phyloP scores from a whole-genome alignment of 2,113 vertebrate genomes.

The Rhinichthys klamathensis region DNA sequence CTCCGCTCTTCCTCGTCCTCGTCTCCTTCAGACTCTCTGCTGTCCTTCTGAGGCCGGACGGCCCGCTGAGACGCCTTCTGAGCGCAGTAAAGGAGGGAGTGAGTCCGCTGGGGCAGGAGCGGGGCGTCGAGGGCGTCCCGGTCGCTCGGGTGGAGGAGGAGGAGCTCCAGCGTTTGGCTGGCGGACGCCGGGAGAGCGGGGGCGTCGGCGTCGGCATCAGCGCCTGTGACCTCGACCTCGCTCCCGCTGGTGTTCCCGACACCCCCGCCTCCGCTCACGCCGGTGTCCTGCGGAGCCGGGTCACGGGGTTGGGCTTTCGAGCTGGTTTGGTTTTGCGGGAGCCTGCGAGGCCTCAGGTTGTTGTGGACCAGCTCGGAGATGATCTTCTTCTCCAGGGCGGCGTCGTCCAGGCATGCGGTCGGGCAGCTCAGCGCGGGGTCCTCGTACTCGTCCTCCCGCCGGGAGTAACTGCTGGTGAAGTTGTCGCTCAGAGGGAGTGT shows the following conservation, averaged over 20 bases:
- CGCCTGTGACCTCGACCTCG: conserved; percentile 88
- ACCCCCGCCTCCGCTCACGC: conserved; percentile 59
- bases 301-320: conserved; percentile 68
- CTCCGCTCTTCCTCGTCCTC: conserved; percentile 56
- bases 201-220: conserved; percentile 83
- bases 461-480: conserved; percentile 99
- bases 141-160: conserved; percentile 82
- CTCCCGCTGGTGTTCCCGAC: conserved; percentile 83
- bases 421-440: conserved; percentile 80
- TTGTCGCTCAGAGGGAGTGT: conserved; percentile 99
- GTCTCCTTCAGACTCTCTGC: conserved; percentile 61
- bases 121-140: conserved; percentile 92
- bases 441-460: conserved; percentile 90
- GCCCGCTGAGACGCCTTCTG: conserved; percentile 72
- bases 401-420: conserved; percentile 92
- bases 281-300: conserved; percentile 58
- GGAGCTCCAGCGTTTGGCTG: conserved; percentile 86
- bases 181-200: conserved; percentile 83
- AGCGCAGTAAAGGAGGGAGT: conserved; percentile 95
- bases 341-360: conserved; percentile 87
- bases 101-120: conserved; percentile 97
- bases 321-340: conserved; percentile 81
- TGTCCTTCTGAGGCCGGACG: conserved; percentile 69
- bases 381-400: conserved; percentile 98
- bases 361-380: conserved; percentile 99